Base-by-base conservation (phyloP, 2,888 invertebrate species). In the Bhutanitis thaidina region DNA sequence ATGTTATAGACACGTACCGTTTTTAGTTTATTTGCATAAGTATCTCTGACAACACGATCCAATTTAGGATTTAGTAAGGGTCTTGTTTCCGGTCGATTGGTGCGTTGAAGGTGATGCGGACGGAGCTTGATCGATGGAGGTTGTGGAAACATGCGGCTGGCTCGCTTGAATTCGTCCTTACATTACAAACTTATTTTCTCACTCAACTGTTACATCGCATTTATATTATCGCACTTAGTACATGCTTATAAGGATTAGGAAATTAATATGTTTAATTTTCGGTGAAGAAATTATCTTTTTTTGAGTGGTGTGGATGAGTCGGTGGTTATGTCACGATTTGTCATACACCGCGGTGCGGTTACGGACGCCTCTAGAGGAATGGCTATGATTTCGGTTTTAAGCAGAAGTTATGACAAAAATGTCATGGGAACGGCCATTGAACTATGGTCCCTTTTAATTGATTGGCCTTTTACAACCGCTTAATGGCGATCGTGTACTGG, bases 241-340 rank as follows among this genome's bases (percentile, higher is more conserved):
- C 56, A 50, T 20, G 9, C 27, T 0, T 1, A 62, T 74, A 82
- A 62, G 61, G 71, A 47, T 59, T 53, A 27, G 36, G 25, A 29
- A 20, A 43, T 35, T 13, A 27, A 35, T 1, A 39, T 36, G 14
- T 41, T 39, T 50, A 14, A 3, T 37, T 40, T 12, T 14, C n/a
- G 8, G 15, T 7, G 37, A 30, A 20, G 30, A 34, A 38, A 14
- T 13, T 10, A 49, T 54, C 46, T 52, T 49, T 57, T 60, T 51
- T 41, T 43, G 43, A 20, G 20, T 49, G 54, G 59, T 58, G 61
- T 61, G 57, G 67, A 70, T 69, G 67, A 69, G 61, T 63, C 61
- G 67, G 67, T 71, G 87, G 87, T 87, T 86, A 85, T 88, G 88
- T 88, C 86, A 84, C 84, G 81, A 86, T 87, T 87, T 87, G 87